Base-by-base conservation (phyloP, 2,888 invertebrate genomes). In the Diarsia rubi region DNA sequence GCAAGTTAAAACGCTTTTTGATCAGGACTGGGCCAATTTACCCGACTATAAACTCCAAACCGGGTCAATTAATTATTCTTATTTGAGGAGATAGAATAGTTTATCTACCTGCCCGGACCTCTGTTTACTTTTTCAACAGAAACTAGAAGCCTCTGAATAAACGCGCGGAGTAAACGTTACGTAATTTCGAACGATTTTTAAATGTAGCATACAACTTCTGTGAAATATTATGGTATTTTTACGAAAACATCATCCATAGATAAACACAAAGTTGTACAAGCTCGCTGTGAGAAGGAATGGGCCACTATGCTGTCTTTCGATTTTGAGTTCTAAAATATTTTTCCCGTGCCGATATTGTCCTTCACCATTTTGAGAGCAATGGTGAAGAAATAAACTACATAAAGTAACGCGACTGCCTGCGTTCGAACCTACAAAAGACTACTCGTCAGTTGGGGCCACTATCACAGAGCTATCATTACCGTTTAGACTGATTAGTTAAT, bases 101-200 rank as follows among this genome's bases (percentile, higher is more conserved):
- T 68, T 69, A 57, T 70, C 62, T 69, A 70, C 31, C 63, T 73
- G 49, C 45, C 19, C 45, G 78, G 42, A 73, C 60, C 57, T 44
- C 31, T 78, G 67, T 82, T 78, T 82, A 82, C 78, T 74, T 74
- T 82, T 70, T 65, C 54, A 82, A 78, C 67, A 44, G 67, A 78
- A 63, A 67, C 44, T 42, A 42, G 42, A 59, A 31, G 19, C 3
- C 59, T 19, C 19, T 19, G 19, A 3, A 31, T 0, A 31, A 59
- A 59, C 59, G 4, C 19, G 59, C 27, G 19, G 16, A 6, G 27
- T 57, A 5, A 24, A 24, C 14, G 6, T 54, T 54, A 52, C 52
- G 52, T 52, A 24, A 54, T 24, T 54, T 12, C 21, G 21, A 60
- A 37, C 31, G 37, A 37, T 37, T 59, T 37, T 27, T 31, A 21